Base-by-base conservation (phyloP, 2,888 invertebrate genomes). In the Orgyia antiqua region DNA sequence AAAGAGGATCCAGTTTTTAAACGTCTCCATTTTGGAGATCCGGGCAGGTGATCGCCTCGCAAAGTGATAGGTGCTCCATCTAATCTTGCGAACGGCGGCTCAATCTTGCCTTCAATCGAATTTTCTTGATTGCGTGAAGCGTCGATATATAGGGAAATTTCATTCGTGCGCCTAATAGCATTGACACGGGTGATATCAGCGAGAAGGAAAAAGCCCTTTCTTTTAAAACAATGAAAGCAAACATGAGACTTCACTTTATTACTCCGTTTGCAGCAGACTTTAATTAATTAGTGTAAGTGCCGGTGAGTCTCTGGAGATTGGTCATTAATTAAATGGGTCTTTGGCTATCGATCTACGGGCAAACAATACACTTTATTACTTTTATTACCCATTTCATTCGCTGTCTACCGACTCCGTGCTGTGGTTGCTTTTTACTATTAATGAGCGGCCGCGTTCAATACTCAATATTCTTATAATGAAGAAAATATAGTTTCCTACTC, bases 281-380 rank as follows among this genome's bases (percentile, higher is more conserved):
- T 77, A 77, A 82, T 82, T 79, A 83, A 83, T 83, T 82, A 82
- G 64, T 70, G 67, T 71, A 74, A 82, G 82, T 79, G 78, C 80
- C 78, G 82, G 82, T 78, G 78, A 76, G 77, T 71, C 78, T 69
- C 74, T 51, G 53, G 78, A 74, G 80, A 80, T 78, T 71, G 80
- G 76, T 76, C 78, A 82, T 83, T 82, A 79, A 78, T 83, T 82
- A 79, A 71, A 68, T 68, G 72, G 64, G 63, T 73, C 75, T 77
- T 73, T 66, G 70, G 64, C 73, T 64, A 80, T 82, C 79, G 80
- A 78, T 82, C 78, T 71, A 56, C 58, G 39, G 51, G 64, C 71
- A 76, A 78, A 80, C 78, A 82, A 77, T 79, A 79, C 73, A 68
- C 68, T 78, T 72, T 75, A 77, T 75, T 78, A 73, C 68, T 74